phyloP scores from a whole-genome alignment of 2,888 invertebrate species.

The Carterocephalus palaemon region DNA sequence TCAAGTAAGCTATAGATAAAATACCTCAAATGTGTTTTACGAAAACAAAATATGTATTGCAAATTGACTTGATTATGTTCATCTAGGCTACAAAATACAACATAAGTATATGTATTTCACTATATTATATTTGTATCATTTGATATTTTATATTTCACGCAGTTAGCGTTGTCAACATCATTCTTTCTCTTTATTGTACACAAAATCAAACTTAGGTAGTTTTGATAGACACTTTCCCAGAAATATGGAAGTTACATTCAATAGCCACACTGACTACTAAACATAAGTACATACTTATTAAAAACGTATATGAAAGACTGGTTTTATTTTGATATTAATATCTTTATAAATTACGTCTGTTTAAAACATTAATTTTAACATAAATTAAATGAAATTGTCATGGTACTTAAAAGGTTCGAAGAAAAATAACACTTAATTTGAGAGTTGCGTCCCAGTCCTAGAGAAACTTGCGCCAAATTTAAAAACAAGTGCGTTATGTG shows the following conservation, averaged over 20 bases:
- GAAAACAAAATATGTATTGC: too few relatives aligned
- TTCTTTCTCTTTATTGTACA: too few relatives aligned
- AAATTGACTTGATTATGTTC: too few relatives aligned
- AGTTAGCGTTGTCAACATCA: too few relatives aligned
- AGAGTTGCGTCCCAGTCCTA: slow-evolving; percentile 2
- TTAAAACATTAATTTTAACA: slow-evolving; percentile 6
- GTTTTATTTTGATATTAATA: slow-evolving; percentile 24
- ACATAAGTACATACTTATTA: slow-evolving; percentile 29
- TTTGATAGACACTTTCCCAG: too few relatives aligned
- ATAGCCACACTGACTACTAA: slow-evolving; percentile 25
- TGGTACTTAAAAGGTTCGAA: not conserved
- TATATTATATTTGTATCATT: too few relatives aligned
- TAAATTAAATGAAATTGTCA: slow-evolving; percentile 12
- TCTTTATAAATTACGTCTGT: slow-evolving; percentile 1
- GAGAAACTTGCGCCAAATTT: slow-evolving; percentile 12
- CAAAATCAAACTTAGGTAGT: too few relatives aligned
- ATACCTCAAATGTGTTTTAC: too few relatives aligned
- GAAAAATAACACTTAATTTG: not conserved
- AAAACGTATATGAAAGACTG: slow-evolving; percentile 27
- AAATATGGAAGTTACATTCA: slow-evolving; percentile 8
- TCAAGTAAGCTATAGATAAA: too few relatives aligned
- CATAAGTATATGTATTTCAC: too few relatives aligned
- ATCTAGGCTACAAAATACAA: too few relatives aligned
- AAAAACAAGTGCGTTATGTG: not conserved
- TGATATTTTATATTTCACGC: too few relatives aligned